Conservation (phyloP, 2,888 invertebrate genomes). For the Dicranocentrus wangi region DNA sequence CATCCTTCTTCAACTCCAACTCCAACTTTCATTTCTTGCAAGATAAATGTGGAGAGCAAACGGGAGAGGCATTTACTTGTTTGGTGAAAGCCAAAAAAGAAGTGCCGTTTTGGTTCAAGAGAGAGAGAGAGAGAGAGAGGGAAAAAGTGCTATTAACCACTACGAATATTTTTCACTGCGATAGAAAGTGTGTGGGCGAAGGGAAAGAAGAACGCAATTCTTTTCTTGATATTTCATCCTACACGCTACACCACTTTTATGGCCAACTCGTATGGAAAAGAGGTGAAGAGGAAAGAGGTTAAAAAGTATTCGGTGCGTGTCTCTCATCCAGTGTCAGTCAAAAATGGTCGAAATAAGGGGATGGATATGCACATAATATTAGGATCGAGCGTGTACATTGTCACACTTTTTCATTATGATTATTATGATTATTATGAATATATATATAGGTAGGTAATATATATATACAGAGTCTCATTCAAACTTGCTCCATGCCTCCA, state of each 20-base stretch:
- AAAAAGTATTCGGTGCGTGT: conserved; percentile 41
- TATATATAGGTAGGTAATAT: too few species aligned
- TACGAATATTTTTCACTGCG: conserved; percentile 53
- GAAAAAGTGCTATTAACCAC: conserved; percentile 56
- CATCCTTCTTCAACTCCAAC: too few species aligned
- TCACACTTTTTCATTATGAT: too few species aligned
- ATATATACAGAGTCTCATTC: too few species aligned
- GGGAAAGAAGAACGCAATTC: conserved; percentile 25
- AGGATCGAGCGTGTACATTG: too few species aligned
- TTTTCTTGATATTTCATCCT: conserved; percentile 41
- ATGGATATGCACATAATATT: neutral
- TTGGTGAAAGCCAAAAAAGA: conserved; percentile 57
- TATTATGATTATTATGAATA: too few species aligned
- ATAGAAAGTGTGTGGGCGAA: conserved; percentile 48
- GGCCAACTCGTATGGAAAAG: conserved; percentile 15
- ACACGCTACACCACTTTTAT: neutral
- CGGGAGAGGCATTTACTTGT: conserved; percentile 29
- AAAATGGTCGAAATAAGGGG: conserved; percentile 9
- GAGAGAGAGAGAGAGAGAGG: too few species aligned
- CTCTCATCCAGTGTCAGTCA: conserved; percentile 44
- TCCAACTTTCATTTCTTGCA: neutral
- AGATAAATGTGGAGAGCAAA: conserved; percentile 52
- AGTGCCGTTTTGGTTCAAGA: conserved; percentile 52
- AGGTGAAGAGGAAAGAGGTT: conserved; percentile 12
- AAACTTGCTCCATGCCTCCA: too few species aligned